Evolutionary conservation across 1,140 invertebrate species (phyloP).

Genomic region (Mya arenaria): DNA sequence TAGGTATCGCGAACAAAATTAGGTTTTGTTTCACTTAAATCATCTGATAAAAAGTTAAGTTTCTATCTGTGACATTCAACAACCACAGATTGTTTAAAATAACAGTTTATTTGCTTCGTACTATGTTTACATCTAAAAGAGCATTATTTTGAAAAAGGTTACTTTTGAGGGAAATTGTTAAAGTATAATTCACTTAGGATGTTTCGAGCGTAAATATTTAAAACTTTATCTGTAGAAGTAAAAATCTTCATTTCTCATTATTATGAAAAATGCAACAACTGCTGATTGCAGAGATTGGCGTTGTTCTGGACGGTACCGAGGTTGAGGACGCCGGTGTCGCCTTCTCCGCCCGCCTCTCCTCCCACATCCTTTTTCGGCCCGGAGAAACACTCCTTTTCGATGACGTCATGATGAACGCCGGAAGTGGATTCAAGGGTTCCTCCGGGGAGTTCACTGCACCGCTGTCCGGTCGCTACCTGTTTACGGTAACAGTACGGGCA

Average conservation of each 20-base stretch:
- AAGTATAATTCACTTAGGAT: neutral
- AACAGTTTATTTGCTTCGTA: neutral
- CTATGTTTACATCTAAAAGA: neutral
- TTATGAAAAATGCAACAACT: neutral
- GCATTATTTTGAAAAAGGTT: neutral
- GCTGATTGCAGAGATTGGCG: neutral
- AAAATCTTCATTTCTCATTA: neutral
- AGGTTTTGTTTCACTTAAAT: too few species aligned
- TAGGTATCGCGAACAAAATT: too few species aligned
- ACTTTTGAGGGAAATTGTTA: neutral
- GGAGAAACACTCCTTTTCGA: conserved; percentile 19
- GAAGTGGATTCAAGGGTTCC: neutral
- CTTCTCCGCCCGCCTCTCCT: neutral
- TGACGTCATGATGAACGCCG: conserved; percentile 5
- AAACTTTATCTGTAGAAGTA: neutral
- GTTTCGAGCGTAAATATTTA: neutral
- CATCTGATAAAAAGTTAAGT: too few species aligned
- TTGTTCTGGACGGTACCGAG: neutral
- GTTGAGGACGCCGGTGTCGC: neutral
- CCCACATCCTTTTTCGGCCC: neutral
- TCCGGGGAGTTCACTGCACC: conserved; percentile 5
- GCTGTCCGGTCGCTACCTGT: conserved; percentile 12
- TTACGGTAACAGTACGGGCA: conserved; percentile 22
- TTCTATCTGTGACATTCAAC: too few species aligned
- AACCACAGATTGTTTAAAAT: too few species aligned